Evolutionary conservation across 2,797 vertebrate species (phyloP).

Genomic region (Pipistrellus pygmaeus): DNA sequence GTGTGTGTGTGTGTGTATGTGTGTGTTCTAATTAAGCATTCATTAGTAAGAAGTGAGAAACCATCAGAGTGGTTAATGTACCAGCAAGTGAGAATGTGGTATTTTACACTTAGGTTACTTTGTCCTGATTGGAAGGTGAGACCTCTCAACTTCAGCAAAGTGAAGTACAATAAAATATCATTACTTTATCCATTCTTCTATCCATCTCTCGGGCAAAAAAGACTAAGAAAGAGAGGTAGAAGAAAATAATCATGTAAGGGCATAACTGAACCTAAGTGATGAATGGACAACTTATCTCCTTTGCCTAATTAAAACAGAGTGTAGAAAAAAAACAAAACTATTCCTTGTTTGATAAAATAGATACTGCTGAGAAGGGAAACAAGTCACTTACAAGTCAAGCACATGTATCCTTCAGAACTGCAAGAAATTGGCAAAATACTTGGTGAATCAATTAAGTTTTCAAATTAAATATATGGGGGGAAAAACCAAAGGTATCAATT

Average conservation of each 20-base stretch:
- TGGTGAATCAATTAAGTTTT: slow-evolving; percentile 59
- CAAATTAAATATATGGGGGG: slow-evolving; percentile 45
- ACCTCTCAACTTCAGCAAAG: slow-evolving; percentile 71
- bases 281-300: neutral
- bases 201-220: slow-evolving; percentile 41
- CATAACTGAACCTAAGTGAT: neutral
- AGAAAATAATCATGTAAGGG: neutral
- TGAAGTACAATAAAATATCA: slow-evolving; percentile 54
- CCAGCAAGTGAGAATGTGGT: slow-evolving; percentile 67
- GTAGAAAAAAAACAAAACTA: neutral
- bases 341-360: slow-evolving; percentile 46
- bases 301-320: slow-evolving; percentile 43
- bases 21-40: slow-evolving; percentile 75
- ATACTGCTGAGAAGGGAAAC: neutral
- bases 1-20: neutral
- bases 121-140: slow-evolving; percentile 83
- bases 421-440: slow-evolving; percentile 50
- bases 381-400: slow-evolving; percentile 17
- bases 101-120: slow-evolving; percentile 78
- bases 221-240: neutral
- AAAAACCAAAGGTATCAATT: slow-evolving; percentile 52
- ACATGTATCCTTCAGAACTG: slow-evolving; percentile 14
- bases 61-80: slow-evolving; percentile 80
- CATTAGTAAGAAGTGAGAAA: slow-evolving; percentile 75
- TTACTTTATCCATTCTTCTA: slow-evolving; percentile 19